phyloP scores from a whole-genome alignment of 1,140 invertebrate species.

The Scaptodrosophila lebanonensis region DNA sequence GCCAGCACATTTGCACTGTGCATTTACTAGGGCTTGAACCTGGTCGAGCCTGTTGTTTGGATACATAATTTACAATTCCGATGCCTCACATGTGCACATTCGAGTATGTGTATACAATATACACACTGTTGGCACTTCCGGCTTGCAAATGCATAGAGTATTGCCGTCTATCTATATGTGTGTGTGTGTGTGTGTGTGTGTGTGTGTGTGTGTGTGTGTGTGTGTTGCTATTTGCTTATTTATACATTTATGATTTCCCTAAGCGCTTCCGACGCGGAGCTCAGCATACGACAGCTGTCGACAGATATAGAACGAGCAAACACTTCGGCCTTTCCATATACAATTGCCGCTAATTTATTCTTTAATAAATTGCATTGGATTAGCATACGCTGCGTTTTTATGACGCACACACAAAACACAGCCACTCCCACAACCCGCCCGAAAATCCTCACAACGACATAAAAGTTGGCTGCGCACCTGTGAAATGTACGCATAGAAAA shows the following conservation, averaged over 20 bases:
- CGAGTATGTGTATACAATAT: slow-evolving; percentile 36
- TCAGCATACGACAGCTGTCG: neutral
- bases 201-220: slow-evolving; percentile 10
- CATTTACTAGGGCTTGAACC: too few species aligned
- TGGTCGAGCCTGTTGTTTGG: neutral
- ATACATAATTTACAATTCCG: slow-evolving; percentile 27
- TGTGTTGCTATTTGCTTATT: slow-evolving; percentile 40
- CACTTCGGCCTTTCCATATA: neutral
- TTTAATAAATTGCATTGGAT: slow-evolving; percentile 63
- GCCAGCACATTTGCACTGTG: too few species aligned
- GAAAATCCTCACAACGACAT: slow-evolving; percentile 14
- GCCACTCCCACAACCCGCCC: neutral
- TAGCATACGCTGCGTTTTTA: slow-evolving; percentile 13
- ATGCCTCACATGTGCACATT: slow-evolving; percentile 6
- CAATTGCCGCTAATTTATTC: slow-evolving; percentile 43
- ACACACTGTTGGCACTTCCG: slow-evolving; percentile 1
- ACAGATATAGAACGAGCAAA: slow-evolving; percentile 1
- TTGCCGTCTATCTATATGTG: neutral
- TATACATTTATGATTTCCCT: slow-evolving; percentile 43
- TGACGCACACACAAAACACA: neutral
- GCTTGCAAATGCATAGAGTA: neutral
- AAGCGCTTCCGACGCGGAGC: slow-evolving; percentile 43
- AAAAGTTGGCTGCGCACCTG: too few species aligned
- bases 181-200: slow-evolving; percentile 10
- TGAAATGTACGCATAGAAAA: too few species aligned